phyloP scores from a whole-genome alignment of 1,140 invertebrate genomes.

The Diploscapter pachys region DNA sequence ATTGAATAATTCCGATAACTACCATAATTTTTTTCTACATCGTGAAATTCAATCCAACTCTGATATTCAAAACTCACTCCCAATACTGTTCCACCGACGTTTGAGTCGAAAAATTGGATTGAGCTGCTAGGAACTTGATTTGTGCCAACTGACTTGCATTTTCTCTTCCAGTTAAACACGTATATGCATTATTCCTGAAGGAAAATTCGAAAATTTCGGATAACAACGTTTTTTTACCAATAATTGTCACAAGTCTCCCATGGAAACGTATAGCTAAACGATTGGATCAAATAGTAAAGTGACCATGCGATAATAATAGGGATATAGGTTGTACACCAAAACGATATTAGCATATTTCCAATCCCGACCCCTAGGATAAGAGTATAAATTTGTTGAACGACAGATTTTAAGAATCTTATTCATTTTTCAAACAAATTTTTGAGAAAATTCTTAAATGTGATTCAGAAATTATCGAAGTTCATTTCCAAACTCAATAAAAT shows the following conservation, averaged over 20 bases:
- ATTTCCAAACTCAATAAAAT: no score
- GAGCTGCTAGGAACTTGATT: slow-evolving; percentile 36
- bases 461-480: no score
- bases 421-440: no score
- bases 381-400: slow-evolving; percentile 28
- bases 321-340: slow-evolving; percentile 74
- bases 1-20: no score
- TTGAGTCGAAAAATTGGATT: slow-evolving; percentile 40
- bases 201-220: slow-evolving; percentile 5
- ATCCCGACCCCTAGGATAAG: slow-evolving; percentile 49
- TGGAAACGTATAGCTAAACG: slow-evolving; percentile 78
- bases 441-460: no score
- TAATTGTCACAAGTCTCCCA: slow-evolving; percentile 82
- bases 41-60: no score
- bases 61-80: slow-evolving; percentile 42
- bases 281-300: slow-evolving; percentile 86
- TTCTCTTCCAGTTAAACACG: slow-evolving; percentile 51
- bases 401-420: no score
- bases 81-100: slow-evolving; percentile 56
- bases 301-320: slow-evolving; percentile 91
- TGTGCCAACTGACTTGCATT: slow-evolving; percentile 28
- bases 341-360: slow-evolving; percentile 57
- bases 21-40: no score
- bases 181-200: slow-evolving; percentile 40
- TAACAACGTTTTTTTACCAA: slow-evolving; percentile 69